These are phyloP conservation scores for Popillia japonica DNA, from an alignment of 1,140 invertebrate species.

Conservation along the genomic window DNA sequence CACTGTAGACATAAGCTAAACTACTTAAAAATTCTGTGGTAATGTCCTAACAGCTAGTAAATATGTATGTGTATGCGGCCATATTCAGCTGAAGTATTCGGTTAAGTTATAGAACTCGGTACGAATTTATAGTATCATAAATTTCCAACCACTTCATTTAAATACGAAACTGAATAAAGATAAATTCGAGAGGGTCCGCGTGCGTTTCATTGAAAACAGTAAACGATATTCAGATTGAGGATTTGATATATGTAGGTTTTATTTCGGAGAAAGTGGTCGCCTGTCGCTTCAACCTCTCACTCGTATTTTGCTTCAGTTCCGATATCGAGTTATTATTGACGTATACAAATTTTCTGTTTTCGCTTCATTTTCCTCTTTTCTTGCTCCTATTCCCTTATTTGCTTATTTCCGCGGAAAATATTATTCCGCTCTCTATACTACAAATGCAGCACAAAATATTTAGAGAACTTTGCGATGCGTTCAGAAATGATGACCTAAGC, in stretches of 20 bases:
- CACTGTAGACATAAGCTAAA: neutral
- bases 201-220: slow-evolving; percentile 43
- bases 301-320: neutral
- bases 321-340: slow-evolving; percentile 11
- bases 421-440: neutral
- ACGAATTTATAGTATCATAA: slow-evolving; percentile 37
- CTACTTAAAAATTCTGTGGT: neutral
- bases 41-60: neutral
- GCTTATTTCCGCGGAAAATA: neutral
- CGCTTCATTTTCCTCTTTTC: slow-evolving; percentile 3
- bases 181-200: slow-evolving; percentile 40
- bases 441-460: neutral
- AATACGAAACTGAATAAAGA: slow-evolving; percentile 39
- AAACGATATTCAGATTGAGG: slow-evolving; percentile 40
- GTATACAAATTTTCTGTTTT: slow-evolving; percentile 19
- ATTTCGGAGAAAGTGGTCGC: neutral
- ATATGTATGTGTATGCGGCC: neutral
- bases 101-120: slow-evolving; percentile 15
- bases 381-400: neutral
- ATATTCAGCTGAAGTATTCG: neutral
- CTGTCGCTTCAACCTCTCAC: slow-evolving; percentile 6
- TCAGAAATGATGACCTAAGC: neutral
- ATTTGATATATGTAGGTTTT: slow-evolving; percentile 36
- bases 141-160: slow-evolving; percentile 37
- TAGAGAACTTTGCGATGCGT: neutral